These are phyloP conservation scores for Passer montanus DNA, from an alignment of 2,113 vertebrate genomes.

Conservation along the genomic window DNA sequence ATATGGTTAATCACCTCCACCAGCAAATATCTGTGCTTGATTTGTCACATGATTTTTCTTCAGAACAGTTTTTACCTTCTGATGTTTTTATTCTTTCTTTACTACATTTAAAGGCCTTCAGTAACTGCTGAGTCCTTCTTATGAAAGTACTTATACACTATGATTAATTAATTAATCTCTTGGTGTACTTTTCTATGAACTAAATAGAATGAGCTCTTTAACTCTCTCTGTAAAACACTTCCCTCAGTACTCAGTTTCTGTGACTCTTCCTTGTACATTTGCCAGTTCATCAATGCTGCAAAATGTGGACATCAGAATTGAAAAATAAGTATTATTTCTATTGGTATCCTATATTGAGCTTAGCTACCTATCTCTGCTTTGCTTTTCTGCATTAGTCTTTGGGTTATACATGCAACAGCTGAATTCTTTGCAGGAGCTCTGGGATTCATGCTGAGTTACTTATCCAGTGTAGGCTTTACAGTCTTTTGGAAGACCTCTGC, in stretches of 20 bases:
- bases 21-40: not conserved
- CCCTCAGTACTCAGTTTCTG: not conserved
- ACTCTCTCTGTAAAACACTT: not conserved
- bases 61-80: not conserved
- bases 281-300: not conserved
- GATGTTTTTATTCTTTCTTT: not conserved
- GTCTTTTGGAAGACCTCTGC: not conserved
- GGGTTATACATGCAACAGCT: not conserved
- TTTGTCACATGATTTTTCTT: not conserved
- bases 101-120: not conserved
- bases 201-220: not conserved
- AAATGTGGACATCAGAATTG: not conserved
- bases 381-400: not conserved
- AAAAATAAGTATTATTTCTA: not conserved
- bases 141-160: not conserved
- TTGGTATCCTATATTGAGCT: not conserved
- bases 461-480: not conserved
- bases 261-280: not conserved
- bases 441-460: not conserved
- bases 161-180: slow-evolving; percentile 23
- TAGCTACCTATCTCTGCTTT: not conserved
- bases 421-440: not conserved
- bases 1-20: not conserved
- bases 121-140: not conserved
- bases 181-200: not conserved